phyloP scores from a whole-genome alignment of 2,888 invertebrate genomes.

The Aquatica leii region DNA sequence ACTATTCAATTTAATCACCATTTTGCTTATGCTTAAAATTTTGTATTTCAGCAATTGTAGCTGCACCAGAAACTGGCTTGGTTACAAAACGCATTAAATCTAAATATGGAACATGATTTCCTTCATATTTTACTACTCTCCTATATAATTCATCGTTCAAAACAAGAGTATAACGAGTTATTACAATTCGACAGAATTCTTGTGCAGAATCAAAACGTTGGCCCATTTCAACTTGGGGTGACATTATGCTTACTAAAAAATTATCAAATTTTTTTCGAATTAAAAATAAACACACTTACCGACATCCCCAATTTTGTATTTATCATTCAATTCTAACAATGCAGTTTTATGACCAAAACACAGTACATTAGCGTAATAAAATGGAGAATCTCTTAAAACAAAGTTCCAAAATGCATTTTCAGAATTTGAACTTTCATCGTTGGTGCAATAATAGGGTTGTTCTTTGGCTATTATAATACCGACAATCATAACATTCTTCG shows the following conservation, averaged over 20 bases:
- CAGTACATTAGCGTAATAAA: slow-evolving; percentile 77
- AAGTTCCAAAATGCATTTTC: slow-evolving; percentile 77
- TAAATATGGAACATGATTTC: slow-evolving; percentile 62
- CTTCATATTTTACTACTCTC: slow-evolving; percentile 65
- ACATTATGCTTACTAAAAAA: slow-evolving; percentile 72
- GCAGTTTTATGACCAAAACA: slow-evolving; percentile 77
- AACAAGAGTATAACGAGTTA: slow-evolving; percentile 70
- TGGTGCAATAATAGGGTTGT: slow-evolving; percentile 62
- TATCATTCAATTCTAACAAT: slow-evolving; percentile 68
- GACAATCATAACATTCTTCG: slow-evolving; percentile 58
- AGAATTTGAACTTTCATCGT: slow-evolving; percentile 61
- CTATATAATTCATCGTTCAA: slow-evolving; percentile 68
- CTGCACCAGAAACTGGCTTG: slow-evolving; percentile 66
- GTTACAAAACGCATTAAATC: slow-evolving; percentile 71
- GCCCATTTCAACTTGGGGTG: slow-evolving; percentile 69
- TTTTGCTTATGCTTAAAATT: slow-evolving; percentile 49
- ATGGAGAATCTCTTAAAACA: slow-evolving; percentile 76
- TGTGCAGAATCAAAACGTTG: slow-evolving; percentile 65
- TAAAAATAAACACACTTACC: slow-evolving; percentile 61
- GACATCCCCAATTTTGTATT: slow-evolving; percentile 74
- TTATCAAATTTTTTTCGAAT: slow-evolving; percentile 15
- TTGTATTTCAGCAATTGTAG: slow-evolving; percentile 66
- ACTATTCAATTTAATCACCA: not conserved
- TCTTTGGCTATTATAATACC: slow-evolving; percentile 73
- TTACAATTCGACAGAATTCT: slow-evolving; percentile 70